These are phyloP conservation scores for Lepidochitona cinerea DNA, from an alignment of 2,888 invertebrate genomes.

Conservation along the genomic window DNA sequence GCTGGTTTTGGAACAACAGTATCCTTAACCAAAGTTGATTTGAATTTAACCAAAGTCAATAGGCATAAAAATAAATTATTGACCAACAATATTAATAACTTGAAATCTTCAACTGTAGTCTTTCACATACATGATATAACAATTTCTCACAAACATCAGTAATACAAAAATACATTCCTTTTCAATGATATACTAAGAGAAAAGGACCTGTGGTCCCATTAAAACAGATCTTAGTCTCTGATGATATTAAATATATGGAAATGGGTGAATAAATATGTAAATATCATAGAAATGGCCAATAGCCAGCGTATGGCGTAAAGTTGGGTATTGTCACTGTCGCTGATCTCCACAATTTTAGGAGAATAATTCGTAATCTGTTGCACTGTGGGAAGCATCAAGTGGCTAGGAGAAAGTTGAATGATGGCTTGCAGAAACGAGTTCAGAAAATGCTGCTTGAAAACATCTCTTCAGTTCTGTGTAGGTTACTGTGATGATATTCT, in stretches of 20 bases:
- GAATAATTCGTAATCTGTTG: too few species aligned
- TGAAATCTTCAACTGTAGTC: too few species aligned
- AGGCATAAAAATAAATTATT: too few species aligned
- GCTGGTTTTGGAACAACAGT: too few species aligned
- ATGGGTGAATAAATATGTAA: not conserved
- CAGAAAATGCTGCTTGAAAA: conserved; percentile 91
- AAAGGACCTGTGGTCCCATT: not conserved
- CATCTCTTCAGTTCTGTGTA: conserved; percentile 96
- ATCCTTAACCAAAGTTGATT: too few species aligned
- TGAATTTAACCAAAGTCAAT: too few species aligned
- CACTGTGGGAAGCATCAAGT: not conserved
- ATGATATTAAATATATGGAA: not conserved
- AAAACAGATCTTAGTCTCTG: not conserved
- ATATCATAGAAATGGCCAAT: not conserved
- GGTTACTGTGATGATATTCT: conserved; percentile 94
- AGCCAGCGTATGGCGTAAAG: not conserved
- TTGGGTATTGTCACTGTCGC: not conserved
- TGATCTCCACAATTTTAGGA: too few species aligned
- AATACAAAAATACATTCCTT: too few species aligned
- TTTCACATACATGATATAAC: too few species aligned
- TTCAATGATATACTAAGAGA: too few species aligned
- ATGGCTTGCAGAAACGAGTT: conserved; percentile 74
- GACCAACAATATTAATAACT: too few species aligned
- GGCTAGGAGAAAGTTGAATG: conserved; percentile 30
- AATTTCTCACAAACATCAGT: too few species aligned